Evolutionary conservation across 2,113 vertebrate genomes (phyloP).

Genomic region (Quiscalus mexicanus): DNA sequence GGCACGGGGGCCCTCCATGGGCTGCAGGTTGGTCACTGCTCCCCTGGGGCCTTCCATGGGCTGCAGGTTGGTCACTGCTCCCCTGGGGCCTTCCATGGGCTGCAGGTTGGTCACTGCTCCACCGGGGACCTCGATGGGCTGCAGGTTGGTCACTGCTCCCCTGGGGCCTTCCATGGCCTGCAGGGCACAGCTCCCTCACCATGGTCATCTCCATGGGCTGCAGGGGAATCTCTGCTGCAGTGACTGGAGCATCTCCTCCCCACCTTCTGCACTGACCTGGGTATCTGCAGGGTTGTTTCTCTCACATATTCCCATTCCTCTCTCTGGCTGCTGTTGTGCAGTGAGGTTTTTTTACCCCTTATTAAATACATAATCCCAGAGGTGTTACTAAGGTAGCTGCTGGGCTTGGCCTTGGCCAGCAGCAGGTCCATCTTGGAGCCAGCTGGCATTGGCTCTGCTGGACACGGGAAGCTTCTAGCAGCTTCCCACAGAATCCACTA

Average conservation of each 20-base stretch:
- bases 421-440: background rate
- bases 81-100: too few relatives aligned
- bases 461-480: background rate
- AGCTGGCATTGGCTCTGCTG: background rate
- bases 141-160: too few relatives aligned
- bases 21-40: too few relatives aligned
- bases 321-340: background rate
- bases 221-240: background rate
- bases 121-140: too few relatives aligned
- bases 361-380: background rate
- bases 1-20: too few relatives aligned
- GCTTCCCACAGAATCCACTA: background rate
- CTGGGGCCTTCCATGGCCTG: too few relatives aligned
- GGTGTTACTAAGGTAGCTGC: background rate
- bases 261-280: background rate
- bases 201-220: accelerated
- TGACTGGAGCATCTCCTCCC: background rate
- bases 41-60: too few relatives aligned
- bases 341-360: background rate
- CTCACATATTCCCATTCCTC: background rate
- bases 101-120: too few relatives aligned
- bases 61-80: too few relatives aligned
- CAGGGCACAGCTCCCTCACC: background rate
- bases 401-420: background rate
- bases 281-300: background rate